These are phyloP conservation scores for Eurosta solidaginis DNA, from an alignment of 1,140 invertebrate genomes.

Conservation along the genomic window DNA sequence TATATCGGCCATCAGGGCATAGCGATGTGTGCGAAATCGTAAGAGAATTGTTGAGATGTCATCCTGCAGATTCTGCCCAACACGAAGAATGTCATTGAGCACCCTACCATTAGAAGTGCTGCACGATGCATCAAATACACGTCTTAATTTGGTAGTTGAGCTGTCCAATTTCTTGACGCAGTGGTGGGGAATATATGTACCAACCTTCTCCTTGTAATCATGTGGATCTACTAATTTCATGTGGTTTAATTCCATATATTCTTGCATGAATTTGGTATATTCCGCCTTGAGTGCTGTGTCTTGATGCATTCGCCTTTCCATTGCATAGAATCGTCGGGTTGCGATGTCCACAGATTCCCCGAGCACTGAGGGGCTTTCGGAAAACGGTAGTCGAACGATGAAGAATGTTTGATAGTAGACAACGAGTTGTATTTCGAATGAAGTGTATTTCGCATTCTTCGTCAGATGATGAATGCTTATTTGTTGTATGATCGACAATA, in stretches of 20 bases:
- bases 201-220: slow-evolving; percentile 14
- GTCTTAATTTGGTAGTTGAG: slow-evolving; percentile 39
- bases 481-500: background rate
- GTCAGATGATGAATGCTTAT: background rate
- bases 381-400: slow-evolving; percentile 12
- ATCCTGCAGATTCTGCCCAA: background rate
- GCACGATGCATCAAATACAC: background rate
- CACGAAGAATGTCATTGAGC: background rate
- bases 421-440: background rate
- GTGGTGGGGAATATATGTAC: slow-evolving; percentile 56
- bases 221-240: slow-evolving; percentile 39
- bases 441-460: background rate
- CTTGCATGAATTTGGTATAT: slow-evolving; percentile 45
- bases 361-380: background rate
- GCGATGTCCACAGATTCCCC: background rate
- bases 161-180: slow-evolving; percentile 50
- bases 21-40: slow-evolving; percentile 51
- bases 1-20: no score
- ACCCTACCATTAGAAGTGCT: background rate
- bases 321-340: background rate
- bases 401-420: no score
- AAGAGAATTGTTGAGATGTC: slow-evolving; percentile 39
- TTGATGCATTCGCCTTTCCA: background rate
- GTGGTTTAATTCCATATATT: slow-evolving; percentile 47
- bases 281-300: background rate